Evolutionary conservation across 1,140 invertebrate species (phyloP), one percentile per base, ranked within the genome.

Genomic region (Sogatella furcifera): DNA sequence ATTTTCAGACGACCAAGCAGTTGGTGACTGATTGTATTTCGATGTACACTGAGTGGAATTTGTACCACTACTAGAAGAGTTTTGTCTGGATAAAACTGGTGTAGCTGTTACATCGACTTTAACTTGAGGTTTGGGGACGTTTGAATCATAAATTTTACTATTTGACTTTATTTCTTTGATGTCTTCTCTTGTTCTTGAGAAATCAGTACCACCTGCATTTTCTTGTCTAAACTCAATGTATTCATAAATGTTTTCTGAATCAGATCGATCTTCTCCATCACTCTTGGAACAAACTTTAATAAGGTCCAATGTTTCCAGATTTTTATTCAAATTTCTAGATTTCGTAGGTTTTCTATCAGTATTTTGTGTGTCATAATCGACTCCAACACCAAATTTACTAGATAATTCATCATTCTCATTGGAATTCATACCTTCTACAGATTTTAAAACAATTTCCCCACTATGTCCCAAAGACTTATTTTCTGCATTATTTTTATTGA

Each of bases 21-120:
- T 75, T 43, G 68, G 70, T 52, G 65, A 73, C 53, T 75, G 71
- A 59, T 77, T 70, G 55, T 76, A 76, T 60, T 76, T 77, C 38
- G 77, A 78, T 0, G 80, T 83, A 64, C 74, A 80, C 46, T 77
- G 69, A 5, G 79, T 76, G 3, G 79, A 76, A 11, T 76, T 77
- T 14, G 76, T 76, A 57, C 73, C 65, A 66, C 76, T 77, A 64
- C 75, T 77, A 55, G 76, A 77, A 24, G 77, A 78, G 65, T 76
- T 73, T 70, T 77, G 76, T 52, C 76, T 69, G 21, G 67, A 67
- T 52, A 73, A 72, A 5, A 72, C 74, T 17, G 75, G 75, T 38
- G 76, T 76, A 60, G 74, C 73, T 56, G 76, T 76, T 21, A 73
- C 70, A 13, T 76, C 70, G 46, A 71, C 70, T 59, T 69, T 68